Percentiles rank a stretch among this genome's conserved stretches.
Evolutionary conservation across 2,113 vertebrate genomes (phyloP).

Genomic region (Heterochromis multidens): DNA sequence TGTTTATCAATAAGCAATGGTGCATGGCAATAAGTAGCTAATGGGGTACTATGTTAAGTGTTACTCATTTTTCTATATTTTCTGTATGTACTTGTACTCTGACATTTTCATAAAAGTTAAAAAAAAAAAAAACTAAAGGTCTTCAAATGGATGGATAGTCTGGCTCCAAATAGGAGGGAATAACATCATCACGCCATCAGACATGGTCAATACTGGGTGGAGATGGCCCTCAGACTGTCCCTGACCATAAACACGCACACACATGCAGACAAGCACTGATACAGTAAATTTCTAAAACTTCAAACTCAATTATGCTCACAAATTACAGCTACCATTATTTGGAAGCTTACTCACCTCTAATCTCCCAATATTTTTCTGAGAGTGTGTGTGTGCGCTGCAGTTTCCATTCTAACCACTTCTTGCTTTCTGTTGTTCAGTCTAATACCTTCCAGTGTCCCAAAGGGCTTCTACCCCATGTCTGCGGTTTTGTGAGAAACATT

Average conservation of each 20-base stretch:
- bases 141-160: slow-evolving; percentile 23
- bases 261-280: neutral
- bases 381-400: neutral
- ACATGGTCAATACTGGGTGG: slow-evolving; percentile 47
- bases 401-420: slow-evolving; percentile 7
- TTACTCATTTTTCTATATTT: neutral
- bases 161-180: slow-evolving; percentile 33
- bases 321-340: neutral
- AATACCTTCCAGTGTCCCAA: neutral
- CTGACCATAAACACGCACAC: neutral
- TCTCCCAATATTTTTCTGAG: neutral
- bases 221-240: neutral
- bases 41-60: too few relatives aligned
- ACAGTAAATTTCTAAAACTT: rapidly evolving
- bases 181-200: slow-evolving; percentile 53
- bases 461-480: slow-evolving; percentile 2
- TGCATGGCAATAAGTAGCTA: neutral
- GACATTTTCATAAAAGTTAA: neutral
- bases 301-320: neutral
- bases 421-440: slow-evolving; percentile 13
- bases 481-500: slow-evolving; percentile 17
- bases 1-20: neutral
- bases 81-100: neutral
- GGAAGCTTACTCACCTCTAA: neutral
- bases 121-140: neutral